phyloP scores from a whole-genome alignment of 2,797 vertebrate genomes.

The Eutrigla gurnardus region DNA sequence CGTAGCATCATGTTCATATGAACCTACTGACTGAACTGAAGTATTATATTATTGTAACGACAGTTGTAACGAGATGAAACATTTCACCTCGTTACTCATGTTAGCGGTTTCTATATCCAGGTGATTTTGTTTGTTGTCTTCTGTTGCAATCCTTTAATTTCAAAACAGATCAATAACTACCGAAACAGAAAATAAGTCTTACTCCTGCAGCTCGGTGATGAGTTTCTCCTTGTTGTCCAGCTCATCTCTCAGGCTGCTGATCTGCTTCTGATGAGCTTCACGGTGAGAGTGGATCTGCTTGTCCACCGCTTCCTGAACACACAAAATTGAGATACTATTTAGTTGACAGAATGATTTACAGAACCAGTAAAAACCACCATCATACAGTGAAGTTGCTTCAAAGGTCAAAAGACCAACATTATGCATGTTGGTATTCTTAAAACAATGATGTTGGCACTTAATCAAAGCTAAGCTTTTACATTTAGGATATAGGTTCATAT shows the following conservation, averaged over 20 bases:
- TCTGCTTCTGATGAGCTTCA: constrained; percentile 96
- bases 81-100: background rate
- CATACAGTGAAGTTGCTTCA: background rate
- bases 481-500: background rate
- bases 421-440: background rate
- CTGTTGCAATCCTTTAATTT: background rate
- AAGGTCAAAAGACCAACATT: background rate
- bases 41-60: background rate
- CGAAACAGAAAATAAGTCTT: constrained; percentile 79
- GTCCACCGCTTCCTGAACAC: constrained; percentile 92
- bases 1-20: background rate
- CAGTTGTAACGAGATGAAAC: background rate
- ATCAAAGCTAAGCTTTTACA: background rate
- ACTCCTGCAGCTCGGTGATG: constrained; percentile 98
- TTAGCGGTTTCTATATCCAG: background rate
- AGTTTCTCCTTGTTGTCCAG: constrained; percentile 95
- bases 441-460: no score
- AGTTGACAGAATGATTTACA: background rate
- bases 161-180: no score
- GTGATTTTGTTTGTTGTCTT: background rate
- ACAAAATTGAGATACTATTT: background rate
- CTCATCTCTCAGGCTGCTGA: constrained; percentile 95
- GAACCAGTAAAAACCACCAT: background rate
- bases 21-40: background rate
- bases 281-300: constrained; percentile 97